Percentiles rank a stretch among this genome's conserved stretches.
phyloP scores from a whole-genome alignment of 2,113 vertebrate genomes.

The Pygoscelis adeliae region DNA sequence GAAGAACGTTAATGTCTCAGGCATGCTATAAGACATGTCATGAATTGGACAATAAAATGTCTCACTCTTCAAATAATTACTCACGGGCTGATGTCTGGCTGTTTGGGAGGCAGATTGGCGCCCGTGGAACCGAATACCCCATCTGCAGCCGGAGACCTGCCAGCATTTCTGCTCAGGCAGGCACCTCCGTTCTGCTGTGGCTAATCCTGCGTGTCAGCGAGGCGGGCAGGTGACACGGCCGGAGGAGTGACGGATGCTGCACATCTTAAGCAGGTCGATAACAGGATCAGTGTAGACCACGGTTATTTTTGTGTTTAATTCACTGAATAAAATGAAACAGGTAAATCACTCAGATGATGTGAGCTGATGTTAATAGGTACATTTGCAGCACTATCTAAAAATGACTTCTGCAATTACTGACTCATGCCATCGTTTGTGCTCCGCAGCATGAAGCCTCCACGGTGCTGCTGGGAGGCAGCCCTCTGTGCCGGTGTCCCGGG shows the following conservation, averaged over 20 bases:
- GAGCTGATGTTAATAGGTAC: conserved; percentile 17
- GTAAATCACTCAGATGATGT: conserved; percentile 45
- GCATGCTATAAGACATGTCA: background rate
- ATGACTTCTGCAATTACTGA: conserved; percentile 27
- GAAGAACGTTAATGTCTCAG: background rate
- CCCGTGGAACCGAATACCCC: background rate
- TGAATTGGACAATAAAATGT: background rate
- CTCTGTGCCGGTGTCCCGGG: fast-evolving
- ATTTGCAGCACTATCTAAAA: background rate
- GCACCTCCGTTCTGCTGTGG: fast-evolving
- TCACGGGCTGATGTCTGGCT: background rate
- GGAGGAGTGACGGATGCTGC: background rate
- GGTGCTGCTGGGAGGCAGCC: fast-evolving
- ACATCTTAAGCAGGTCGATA: background rate
- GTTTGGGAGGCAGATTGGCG: background rate
- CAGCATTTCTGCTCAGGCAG: fast-evolving
- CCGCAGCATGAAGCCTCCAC: fast-evolving
- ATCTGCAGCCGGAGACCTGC: background rate
- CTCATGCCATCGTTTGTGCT: background rate
- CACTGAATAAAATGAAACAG: background rate
- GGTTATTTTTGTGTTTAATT: conserved; percentile 30
- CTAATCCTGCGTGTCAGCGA: background rate
- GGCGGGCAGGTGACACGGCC: background rate
- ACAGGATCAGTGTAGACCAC: background rate
- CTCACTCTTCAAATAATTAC: background rate